Evolutionary conservation across 2,797 vertebrate genomes (phyloP), one percentile per base, ranked within the genome.

Genomic region (Acanthopagrus latus): DNA sequence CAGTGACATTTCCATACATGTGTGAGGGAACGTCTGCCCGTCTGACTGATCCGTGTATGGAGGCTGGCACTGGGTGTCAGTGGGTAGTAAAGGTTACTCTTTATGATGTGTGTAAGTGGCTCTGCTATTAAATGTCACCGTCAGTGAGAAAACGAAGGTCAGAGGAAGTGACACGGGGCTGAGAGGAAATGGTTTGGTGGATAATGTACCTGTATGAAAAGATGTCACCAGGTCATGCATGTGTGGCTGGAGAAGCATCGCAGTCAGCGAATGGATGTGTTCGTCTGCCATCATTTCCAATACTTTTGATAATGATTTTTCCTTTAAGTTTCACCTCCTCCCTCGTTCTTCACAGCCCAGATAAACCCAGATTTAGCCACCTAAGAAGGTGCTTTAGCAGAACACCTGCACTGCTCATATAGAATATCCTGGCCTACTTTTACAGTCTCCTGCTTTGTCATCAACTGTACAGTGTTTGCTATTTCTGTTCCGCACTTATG

Each of bases 11-110:
- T 92, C 82, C 77, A 86, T 85, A 84, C 62, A 63, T 72, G 69
- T 87, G 85, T 71, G 84, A 51, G 21, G 66, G 80, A 87, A 76
- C 73, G 71, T 79, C 76, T 47, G 21, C 54, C 72, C 76, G 59
- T 75, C 76, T 70, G 78, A 41, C 76, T 78, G 57, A 74, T 66
- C 56, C 68, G 62, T 46, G 76, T 51, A 43, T 71, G 23, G 62
- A 78, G 65, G 58, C 64, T 81, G 83, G 66, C 64, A 65, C 51
- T 6, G 62, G 57, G 83, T 81, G 80, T 93, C 91, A 93, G 87
- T 86, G 82, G 91, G 82, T 76, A 91, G 88, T 91, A 93, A 95
- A 94, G 92, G 92, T 94, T 92, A 92, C 81, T 93, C 83, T 88
- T 90, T 91, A 87, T 91, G 90, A 93, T 86, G 88, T 89, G 87